Evolutionary conservation across 2,113 vertebrate genomes (phyloP), one percentile per base, ranked within the genome.

Genomic region (Anguilla rostrata): DNA sequence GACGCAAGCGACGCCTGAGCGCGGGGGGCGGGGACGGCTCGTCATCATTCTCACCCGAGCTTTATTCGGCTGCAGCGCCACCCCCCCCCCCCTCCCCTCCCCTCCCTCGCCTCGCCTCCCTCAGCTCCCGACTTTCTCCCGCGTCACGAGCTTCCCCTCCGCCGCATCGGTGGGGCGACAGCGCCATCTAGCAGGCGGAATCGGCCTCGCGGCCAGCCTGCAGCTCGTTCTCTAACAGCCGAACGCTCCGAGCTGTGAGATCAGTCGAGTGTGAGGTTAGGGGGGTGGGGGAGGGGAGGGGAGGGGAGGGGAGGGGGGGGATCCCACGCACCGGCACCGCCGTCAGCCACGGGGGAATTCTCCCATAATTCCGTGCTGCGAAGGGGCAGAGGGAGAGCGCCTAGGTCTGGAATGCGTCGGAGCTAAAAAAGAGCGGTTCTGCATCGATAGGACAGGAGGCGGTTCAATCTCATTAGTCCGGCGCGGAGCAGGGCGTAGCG

Each of bases 161-260:
- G 5, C 57, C 15, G 14, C 14, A 29, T 60, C 5, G 46, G 86
- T 93, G 89, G 90, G 87, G 85, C 94, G 95, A 96, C 95, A 96
- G 93, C 95, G 95, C 95, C 95, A 95, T 94, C 95, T 96, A 95
- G 95, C 91, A 94, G 93, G 90, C 81, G 39, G 83, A 57, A 66
- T 5, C 5, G 15, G 3, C 66, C 39, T 26, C 43, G 0, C 49
- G 2, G 20, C 29, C 22, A 7, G 26, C 18, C 20, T 81, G 86
- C 78, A 9, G 0, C 84, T 80, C 86, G 57, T 83, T 85, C 57
- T 66, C 88, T 8, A 60, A 5, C 43, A 87, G 39, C 53, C 41
- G 39, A 66, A 43, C 49, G 81, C 75, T 80, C 84, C 85, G 26
- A 87, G 90, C 91, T 92, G 91, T 92, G 89, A 89, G 90, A 91